A percentile compares a stretch with the other conserved stretches of the same genome.
phyloP scores from a whole-genome alignment of 2,888 invertebrate species.

The Eremobia ochroleuca region DNA sequence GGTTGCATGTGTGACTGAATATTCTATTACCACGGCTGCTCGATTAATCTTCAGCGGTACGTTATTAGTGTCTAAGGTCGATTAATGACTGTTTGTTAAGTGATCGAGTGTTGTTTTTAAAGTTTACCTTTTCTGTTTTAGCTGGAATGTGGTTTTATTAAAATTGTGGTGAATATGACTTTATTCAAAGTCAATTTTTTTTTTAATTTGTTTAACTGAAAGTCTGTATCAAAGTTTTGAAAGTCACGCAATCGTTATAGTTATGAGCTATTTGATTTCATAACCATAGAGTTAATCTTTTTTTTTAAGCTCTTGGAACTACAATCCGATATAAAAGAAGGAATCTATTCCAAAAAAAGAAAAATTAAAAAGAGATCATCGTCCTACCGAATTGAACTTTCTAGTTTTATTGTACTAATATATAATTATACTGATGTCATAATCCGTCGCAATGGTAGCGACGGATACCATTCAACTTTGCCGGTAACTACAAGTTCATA shows the following conservation, averaged over 20 bases:
- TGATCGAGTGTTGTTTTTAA: slow-evolving; percentile 77
- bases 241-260: neutral
- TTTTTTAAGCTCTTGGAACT: neutral
- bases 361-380: slow-evolving; percentile 46
- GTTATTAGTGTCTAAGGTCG: slow-evolving; percentile 87
- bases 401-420: slow-evolving; percentile 82
- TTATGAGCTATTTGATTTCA: neutral
- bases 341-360: neutral
- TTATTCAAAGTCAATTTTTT: neutral
- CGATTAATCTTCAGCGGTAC: slow-evolving; percentile 86
- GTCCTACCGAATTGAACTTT: slow-evolving; percentile 71
- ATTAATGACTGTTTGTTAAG: slow-evolving; percentile 89
- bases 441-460: slow-evolving; percentile 81
- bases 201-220: neutral
- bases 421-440: slow-evolving; percentile 83
- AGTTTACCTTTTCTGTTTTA: slow-evolving; percentile 54
- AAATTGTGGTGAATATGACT: neutral
- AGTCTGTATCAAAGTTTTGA: neutral
- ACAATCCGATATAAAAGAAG: slow-evolving; percentile 1
- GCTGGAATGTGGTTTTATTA: slow-evolving; percentile 20
- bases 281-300: neutral
- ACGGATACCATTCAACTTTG: slow-evolving; percentile 67
- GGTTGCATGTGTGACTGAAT: slow-evolving; percentile 89
- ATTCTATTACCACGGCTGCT: slow-evolving; percentile 86
- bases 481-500: slow-evolving; percentile 49